Conservation (phyloP, 2,797 vertebrate genomes). For the Picus viridis region DNA sequence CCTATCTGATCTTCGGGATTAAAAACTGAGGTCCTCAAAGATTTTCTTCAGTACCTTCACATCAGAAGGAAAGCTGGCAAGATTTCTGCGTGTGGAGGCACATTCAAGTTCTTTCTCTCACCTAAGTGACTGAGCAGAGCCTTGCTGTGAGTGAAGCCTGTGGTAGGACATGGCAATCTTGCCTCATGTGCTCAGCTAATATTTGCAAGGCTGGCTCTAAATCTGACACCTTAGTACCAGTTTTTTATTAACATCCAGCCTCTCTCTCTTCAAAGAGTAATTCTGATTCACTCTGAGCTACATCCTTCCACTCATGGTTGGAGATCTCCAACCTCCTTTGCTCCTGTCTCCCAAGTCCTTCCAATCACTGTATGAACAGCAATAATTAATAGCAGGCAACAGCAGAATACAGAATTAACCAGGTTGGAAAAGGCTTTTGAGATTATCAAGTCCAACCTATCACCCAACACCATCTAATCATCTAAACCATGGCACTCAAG, state of each 20-base stretch:
- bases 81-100: not conserved
- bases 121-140: not conserved
- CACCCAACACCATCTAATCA: too few relatives aligned
- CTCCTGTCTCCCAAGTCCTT: not conserved
- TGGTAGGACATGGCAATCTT: not conserved
- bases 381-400: not conserved
- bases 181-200: rapidly evolving
- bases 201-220: not conserved
- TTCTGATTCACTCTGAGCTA: not conserved
- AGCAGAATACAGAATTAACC: not conserved
- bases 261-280: not conserved
- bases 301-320: not conserved
- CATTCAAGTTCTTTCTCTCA: not conserved
- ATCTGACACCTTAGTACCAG: not conserved
- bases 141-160: not conserved
- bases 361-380: not conserved
- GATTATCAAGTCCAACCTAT: too few relatives aligned
- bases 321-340: not conserved
- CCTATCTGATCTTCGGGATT: not conserved
- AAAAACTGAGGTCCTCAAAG: not conserved
- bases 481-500: too few relatives aligned
- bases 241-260: not conserved
- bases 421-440: too few relatives aligned
- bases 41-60: not conserved
- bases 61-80: not conserved